Conservation (phyloP, 2,888 invertebrate species). For the Pyrochroa serraticornis region DNA sequence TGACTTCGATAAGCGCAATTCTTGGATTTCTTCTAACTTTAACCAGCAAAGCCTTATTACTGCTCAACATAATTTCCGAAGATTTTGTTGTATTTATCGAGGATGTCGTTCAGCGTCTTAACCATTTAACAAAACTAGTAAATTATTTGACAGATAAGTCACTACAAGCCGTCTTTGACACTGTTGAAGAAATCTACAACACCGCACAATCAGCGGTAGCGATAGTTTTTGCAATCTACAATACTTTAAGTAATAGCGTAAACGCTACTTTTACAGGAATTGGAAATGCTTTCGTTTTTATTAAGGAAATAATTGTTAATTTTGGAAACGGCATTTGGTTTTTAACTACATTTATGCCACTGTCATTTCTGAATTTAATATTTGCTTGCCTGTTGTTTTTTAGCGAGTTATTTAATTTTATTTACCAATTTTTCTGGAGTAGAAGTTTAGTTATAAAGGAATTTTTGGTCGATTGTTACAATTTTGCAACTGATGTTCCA, state of each 20-base stretch:
- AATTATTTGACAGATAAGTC: too few relatives aligned
- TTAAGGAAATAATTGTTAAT: conserved; percentile 43
- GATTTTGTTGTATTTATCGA: conserved; percentile 41
- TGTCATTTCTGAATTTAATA: conserved; percentile 36
- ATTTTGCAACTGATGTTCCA: conserved; percentile 49
- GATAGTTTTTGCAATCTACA: not conserved
- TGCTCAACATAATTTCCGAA: conserved; percentile 39
- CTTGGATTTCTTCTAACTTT: not conserved
- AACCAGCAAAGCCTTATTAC: conserved; percentile 14
- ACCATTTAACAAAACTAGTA: not conserved
- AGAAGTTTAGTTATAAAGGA: conserved; percentile 3
- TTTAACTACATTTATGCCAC: conserved; percentile 44
- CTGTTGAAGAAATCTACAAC: too few relatives aligned
- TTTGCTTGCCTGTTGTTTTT: conserved; percentile 26
- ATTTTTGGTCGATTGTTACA: conserved; percentile 23
- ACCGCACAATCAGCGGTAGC: too few relatives aligned
- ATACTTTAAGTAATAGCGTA: not conserved
- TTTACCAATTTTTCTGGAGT: not conserved
- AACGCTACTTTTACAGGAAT: conserved; percentile 9
- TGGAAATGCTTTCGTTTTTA: conserved; percentile 31
- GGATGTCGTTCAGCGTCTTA: conserved; percentile 34
- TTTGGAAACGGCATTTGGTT: conserved; percentile 51
- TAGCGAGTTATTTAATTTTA: conserved; percentile 9
- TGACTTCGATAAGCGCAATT: conserved; percentile 26
- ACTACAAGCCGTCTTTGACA: not conserved